Percentiles rank a stretch among this genome's conserved stretches.
Conservation (phyloP, 2,113 vertebrate genomes). For the Cyprinodon tularosa region DNA sequence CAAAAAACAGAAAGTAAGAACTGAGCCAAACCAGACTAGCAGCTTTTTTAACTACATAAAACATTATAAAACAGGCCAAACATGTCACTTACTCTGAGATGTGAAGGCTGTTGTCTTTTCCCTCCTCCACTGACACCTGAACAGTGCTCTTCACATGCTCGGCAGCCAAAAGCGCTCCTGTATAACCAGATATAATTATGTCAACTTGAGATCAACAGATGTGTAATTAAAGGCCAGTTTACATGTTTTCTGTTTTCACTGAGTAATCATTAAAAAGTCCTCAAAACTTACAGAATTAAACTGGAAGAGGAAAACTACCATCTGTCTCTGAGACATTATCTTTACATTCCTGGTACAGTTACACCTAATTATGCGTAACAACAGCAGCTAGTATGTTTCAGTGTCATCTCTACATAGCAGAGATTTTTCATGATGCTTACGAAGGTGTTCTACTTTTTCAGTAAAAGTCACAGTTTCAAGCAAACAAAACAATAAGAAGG, state of each 20-base stretch:
- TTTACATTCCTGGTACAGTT: neutral
- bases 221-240: neutral
- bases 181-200: slow-evolving; percentile 23
- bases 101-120: slow-evolving; percentile 89
- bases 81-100: slow-evolving; percentile 90
- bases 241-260: neutral
- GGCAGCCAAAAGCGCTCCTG: slow-evolving; percentile 88
- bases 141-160: slow-evolving; percentile 90
- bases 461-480: neutral
- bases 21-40: too few species aligned
- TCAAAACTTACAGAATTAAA: neutral
- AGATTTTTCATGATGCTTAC: neutral
- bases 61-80: neutral
- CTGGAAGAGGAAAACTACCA: neutral
- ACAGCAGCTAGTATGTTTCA: neutral
- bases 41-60: neutral
- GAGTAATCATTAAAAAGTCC: neutral
- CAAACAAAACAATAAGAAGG: slow-evolving; percentile 2
- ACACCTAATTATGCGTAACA: too few species aligned
- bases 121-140: slow-evolving; percentile 88
- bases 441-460: neutral
- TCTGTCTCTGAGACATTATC: neutral
- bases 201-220: neutral
- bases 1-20: too few species aligned
- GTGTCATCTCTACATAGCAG: neutral